These are phyloP conservation scores for Euclidia mi DNA, from an alignment of 2,888 invertebrate species.

Conservation along the genomic window DNA sequence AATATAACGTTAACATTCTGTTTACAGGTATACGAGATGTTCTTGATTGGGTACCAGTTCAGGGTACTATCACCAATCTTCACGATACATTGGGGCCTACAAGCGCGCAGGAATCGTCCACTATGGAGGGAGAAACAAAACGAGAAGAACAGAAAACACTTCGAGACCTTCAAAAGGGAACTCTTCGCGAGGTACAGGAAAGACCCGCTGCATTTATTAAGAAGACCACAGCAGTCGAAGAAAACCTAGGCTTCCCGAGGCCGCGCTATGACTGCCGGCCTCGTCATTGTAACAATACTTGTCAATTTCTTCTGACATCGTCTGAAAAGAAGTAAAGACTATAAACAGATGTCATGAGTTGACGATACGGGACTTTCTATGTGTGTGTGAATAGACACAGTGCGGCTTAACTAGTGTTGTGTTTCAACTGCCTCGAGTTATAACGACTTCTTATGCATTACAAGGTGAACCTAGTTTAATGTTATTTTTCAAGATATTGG, in stretches of 20 bases:
- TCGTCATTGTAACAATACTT: constrained; percentile 59
- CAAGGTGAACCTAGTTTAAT: background rate
- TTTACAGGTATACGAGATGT: constrained; percentile 97
- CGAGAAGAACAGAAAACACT: constrained; percentile 94
- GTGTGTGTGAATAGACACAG: background rate
- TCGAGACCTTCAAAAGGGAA: constrained; percentile 95
- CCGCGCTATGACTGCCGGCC: constrained; percentile 82
- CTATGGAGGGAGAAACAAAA: constrained; percentile 97
- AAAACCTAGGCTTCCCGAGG: constrained; percentile 87
- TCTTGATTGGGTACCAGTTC: constrained; percentile 96
- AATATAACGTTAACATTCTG: constrained; percentile 1
- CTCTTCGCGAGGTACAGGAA: constrained; percentile 93
- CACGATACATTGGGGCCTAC: constrained; percentile 97
- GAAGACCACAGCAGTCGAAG: constrained; percentile 76
- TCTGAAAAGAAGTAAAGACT: constrained; percentile 15
- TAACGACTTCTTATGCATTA: background rate
- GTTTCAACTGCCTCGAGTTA: background rate
- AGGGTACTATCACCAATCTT: constrained; percentile 96
- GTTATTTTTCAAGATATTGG: background rate
- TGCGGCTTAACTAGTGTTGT: constrained; percentile 2
- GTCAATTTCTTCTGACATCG: constrained; percentile 63
- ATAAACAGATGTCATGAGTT: constrained; percentile 14
- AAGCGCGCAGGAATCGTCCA: constrained; percentile 94
- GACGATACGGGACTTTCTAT: background rate
- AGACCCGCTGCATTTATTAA: constrained; percentile 90